Conservation (phyloP, 2,888 invertebrate genomes). For the Xestia xanthographa region DNA sequence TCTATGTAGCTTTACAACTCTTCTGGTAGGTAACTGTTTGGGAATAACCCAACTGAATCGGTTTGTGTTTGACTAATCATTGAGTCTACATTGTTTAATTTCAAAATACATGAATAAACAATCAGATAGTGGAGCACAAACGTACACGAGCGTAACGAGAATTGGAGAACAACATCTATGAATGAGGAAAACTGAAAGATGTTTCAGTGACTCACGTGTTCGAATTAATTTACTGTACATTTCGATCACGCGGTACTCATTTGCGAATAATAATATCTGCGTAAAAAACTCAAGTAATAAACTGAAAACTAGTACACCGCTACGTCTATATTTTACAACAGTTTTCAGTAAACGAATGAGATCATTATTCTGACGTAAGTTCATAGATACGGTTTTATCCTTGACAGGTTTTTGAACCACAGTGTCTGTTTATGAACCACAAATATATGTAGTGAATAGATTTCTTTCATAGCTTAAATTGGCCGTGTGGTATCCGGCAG, state of each 20-base stretch:
- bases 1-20: neutral
- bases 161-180: neutral
- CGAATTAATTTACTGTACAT: constrained; percentile 10
- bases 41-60: no score
- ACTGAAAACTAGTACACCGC: constrained; percentile 5
- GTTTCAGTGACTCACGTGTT: constrained; percentile 1
- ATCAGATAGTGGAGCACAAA: neutral
- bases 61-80: no score
- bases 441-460: neutral
- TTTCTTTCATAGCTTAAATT: neutral
- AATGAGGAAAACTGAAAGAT: constrained; percentile 15
- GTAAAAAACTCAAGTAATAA: constrained; percentile 4
- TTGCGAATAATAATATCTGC: neutral
- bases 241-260: neutral
- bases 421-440: neutral
- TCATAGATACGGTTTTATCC: neutral
- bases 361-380: constrained; percentile 23
- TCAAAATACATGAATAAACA: neutral
- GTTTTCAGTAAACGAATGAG: constrained; percentile 42
- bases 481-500: no score
- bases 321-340: neutral
- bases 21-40: no score
- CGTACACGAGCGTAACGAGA: neutral
- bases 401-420: constrained; percentile 20
- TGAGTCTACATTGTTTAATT: neutral